Base-by-base conservation (phyloP, 2,113 vertebrate genomes). In the Zosterops japonicus region DNA sequence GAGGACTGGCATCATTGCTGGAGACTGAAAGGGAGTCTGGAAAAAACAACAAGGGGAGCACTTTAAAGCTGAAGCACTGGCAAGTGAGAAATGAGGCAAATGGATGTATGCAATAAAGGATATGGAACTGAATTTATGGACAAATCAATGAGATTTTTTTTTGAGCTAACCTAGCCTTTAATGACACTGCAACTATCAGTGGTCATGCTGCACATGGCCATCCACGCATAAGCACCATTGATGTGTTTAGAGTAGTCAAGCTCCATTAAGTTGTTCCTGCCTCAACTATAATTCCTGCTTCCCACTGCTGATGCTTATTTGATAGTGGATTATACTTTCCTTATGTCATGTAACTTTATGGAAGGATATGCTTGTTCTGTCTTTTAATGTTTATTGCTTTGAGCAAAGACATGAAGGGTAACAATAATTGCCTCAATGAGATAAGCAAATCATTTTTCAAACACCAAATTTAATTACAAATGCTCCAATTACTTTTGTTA, bases 1-100 rank as follows among this genome's bases (percentile, higher is more conserved):
- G 99, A 71, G 94, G 98, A 64, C 99, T 99, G 92, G 98, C 98
- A 3, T 99, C 99, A 1, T 99, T 99, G 63, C 98, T 99, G 97
- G 99, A 99, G 52, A 99, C 99, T 0, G 99, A 99, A 56, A 99
- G 98, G 5, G 99, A 99, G 95, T 99, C 99, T 99, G 96, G 10
- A 14, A 65, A 87, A 89, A 71, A 63, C 77, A 75, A 83, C 1
- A 3, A 44, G 33, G 22, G n/a, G 17, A 72, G 6, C 27, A 50
- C 56, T 65, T 72, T 56, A 69, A 71, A 64, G 25, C 9, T 67
- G 70, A 81, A 78, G 53, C 39, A 52, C 13, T 4, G 6, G 1
- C 29, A 65, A 52, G 22, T 13, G 19, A 89, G 39, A 83, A 84
- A 84, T 12, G 36, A 89, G 47, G 8, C 36, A 65, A 91, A 82